Conservation (phyloP, 2,797 vertebrate genomes). For the Meriones psammophilus region DNA sequence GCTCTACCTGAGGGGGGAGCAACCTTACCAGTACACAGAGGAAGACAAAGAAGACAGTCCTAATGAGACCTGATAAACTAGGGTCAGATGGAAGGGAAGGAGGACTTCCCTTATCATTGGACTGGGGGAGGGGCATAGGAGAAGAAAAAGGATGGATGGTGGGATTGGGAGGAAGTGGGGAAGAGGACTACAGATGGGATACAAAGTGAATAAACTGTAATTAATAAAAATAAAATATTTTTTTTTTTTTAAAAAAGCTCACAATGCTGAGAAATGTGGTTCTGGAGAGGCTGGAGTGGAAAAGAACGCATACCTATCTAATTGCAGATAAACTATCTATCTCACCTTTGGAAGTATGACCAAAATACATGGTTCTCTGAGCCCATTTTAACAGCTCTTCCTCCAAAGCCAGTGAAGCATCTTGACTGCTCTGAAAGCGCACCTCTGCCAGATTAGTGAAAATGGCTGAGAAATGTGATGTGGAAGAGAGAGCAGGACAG, state of each 20-base stretch:
- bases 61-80: no score
- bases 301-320: not conserved
- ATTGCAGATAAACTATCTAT: not conserved
- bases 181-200: no score
- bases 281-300: no score
- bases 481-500: not conserved
- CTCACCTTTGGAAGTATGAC: not conserved
- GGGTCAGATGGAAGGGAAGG: no score
- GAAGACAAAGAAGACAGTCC: no score
- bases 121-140: no score
- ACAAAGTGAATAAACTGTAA: no score
- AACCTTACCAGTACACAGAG: no score
- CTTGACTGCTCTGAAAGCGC: not conserved
- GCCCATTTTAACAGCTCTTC: not conserved
- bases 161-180: no score
- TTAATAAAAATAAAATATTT: not conserved
- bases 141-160: no score
- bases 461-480: not conserved
- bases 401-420: fast-evolving
- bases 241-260: not conserved
- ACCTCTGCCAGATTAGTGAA: not conserved
- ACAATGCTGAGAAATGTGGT: not conserved
- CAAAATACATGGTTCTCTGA: not conserved
- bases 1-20: no score
- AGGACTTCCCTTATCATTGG: no score